Evolutionary conservation across 2,888 invertebrate genomes (phyloP).

Genomic region (Caenorhabditis panamensis): DNA sequence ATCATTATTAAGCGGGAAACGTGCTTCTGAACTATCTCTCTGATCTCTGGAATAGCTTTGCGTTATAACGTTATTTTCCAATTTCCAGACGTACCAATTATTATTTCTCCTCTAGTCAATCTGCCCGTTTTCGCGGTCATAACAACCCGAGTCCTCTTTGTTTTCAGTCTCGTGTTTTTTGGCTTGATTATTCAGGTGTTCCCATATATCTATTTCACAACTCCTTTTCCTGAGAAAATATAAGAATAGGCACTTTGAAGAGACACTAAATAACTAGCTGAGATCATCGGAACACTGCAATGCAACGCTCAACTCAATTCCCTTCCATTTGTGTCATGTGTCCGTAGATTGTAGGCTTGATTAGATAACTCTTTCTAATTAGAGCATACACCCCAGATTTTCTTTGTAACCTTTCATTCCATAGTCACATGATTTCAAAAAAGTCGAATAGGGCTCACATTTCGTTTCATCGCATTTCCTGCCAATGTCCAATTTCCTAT

Average conservation of each 20-base stretch:
- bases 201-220: neutral
- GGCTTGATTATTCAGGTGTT: constrained; percentile 1
- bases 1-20: too few relatives aligned
- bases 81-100: constrained; percentile 22
- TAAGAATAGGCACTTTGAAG: neutral
- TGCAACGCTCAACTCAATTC: neutral
- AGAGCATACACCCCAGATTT: neutral
- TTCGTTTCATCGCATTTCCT: constrained; percentile 18
- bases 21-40: neutral
- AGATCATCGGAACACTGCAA: neutral
- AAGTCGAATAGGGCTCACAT: constrained; percentile 21
- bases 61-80: too few relatives aligned
- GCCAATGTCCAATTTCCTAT: constrained; percentile 16
- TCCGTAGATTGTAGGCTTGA: constrained; percentile 26
- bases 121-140: neutral
- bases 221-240: neutral
- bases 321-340: constrained; percentile 14
- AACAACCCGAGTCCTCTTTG: constrained; percentile 21
- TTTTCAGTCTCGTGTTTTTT: constrained; percentile 4
- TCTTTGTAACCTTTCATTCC: neutral
- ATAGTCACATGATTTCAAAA: constrained; percentile 11
- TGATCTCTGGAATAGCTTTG: constrained; percentile 2
- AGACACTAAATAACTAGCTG: neutral
- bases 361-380: constrained; percentile 14
- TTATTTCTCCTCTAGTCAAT: neutral